A percentile compares a stretch with the other conserved stretches of the same genome.
These are phyloP conservation scores for Diogma glabrata DNA, from an alignment of 2,888 invertebrate species.

Conservation along the genomic window DNA sequence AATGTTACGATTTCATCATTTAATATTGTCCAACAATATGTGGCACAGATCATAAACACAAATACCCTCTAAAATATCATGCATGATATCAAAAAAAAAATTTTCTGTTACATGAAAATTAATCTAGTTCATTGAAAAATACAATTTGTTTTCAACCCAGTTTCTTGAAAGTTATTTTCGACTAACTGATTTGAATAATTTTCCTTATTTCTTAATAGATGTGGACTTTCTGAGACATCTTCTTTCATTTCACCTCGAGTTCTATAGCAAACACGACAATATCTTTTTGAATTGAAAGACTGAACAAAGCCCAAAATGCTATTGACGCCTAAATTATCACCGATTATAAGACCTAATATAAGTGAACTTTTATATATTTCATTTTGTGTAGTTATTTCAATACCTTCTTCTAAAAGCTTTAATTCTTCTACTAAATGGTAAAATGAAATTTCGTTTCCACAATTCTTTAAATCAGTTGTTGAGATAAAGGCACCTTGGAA, in stretches of 20 bases:
- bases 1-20: too few relatives aligned
- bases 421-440: conserved; percentile 18
- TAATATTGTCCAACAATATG: too few relatives aligned
- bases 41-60: conserved; percentile 20
- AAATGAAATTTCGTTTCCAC: conserved; percentile 17
- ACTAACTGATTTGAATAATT: conserved; percentile 17
- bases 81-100: conserved; percentile 21
- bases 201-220: conserved; percentile 15
- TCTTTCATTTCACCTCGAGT: conserved; percentile 16
- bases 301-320: conserved; percentile 18
- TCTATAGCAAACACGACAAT: conserved; percentile 19
- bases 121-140: conserved; percentile 16
- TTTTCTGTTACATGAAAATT: conserved; percentile 20
- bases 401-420: conserved; percentile 16
- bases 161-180: conserved; percentile 17
- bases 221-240: conserved; percentile 13
- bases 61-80: conserved; percentile 22
- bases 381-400: not conserved
- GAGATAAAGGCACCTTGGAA: conserved; percentile 18
- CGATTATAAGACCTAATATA: conserved; percentile 19
- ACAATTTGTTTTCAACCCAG: conserved; percentile 16
- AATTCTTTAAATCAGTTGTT: conserved; percentile 16
- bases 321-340: conserved; percentile 21
- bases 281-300: conserved; percentile 19
- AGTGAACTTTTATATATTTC: conserved; percentile 17